Evolutionary conservation across 2,113 vertebrate genomes (phyloP).

Genomic region (Cheirogaleus medius): DNA sequence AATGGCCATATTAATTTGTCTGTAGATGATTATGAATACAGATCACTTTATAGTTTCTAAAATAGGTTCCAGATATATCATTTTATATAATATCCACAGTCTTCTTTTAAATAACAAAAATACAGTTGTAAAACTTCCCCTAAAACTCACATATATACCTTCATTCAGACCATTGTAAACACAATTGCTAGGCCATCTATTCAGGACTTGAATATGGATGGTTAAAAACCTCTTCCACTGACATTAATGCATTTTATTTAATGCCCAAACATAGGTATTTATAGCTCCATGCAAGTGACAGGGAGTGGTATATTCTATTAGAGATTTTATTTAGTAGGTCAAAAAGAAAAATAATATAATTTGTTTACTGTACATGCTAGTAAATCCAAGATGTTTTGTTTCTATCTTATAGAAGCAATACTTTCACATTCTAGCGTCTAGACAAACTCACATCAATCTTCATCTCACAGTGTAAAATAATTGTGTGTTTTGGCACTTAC

Average conservation of each 20-base stretch:
- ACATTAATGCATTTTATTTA: neutral
- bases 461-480: neutral
- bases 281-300: neutral
- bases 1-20: neutral
- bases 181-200: neutral
- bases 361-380: neutral
- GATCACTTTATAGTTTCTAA: neutral
- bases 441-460: neutral
- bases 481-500: neutral
- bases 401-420: neutral
- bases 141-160: neutral
- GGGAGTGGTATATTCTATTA: neutral
- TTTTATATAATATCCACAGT: neutral
- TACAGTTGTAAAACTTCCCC: neutral
- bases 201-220: neutral
- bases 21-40: neutral
- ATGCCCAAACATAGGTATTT: neutral
- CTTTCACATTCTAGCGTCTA: neutral
- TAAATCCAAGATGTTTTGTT: neutral
- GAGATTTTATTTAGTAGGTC: neutral
- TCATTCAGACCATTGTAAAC: neutral
- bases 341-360: neutral
- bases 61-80: neutral
- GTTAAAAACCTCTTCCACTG: neutral
- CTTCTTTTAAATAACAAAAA: neutral